These are phyloP conservation scores for Loriculus beryllinus DNA, from an alignment of 2,797 vertebrate genomes.

Conservation along the genomic window DNA sequence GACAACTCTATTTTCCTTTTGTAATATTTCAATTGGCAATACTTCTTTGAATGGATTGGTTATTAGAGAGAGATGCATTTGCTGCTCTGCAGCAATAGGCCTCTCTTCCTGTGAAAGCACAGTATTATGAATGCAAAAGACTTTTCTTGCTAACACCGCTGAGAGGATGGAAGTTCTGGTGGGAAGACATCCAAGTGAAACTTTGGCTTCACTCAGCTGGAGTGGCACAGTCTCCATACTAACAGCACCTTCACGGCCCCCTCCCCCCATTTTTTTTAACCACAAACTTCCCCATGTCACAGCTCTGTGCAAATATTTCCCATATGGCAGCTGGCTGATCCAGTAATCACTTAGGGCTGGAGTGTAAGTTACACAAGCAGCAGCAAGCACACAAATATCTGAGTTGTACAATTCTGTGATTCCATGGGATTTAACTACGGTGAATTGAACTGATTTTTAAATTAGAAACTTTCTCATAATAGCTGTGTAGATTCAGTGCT, in stretches of 20 bases:
- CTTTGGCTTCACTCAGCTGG: slow-evolving; percentile 71
- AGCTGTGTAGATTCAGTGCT: neutral
- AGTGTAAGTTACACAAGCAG: slow-evolving; percentile 9
- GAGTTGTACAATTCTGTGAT: neutral
- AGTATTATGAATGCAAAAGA: slow-evolving; percentile 59
- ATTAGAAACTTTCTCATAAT: neutral
- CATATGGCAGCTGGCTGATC: slow-evolving; percentile 67
- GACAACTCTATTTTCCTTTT: slow-evolving; percentile 10
- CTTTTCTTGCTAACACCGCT: slow-evolving; percentile 54
- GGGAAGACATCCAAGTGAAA: slow-evolving; percentile 77
- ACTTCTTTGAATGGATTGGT: slow-evolving; percentile 36
- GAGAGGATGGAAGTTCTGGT: slow-evolving; percentile 73
- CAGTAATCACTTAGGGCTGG: slow-evolving; percentile 64
- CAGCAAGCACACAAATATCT: neutral
- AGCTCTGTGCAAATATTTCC: slow-evolving; percentile 69
- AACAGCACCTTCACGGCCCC: neutral
- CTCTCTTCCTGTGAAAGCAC: slow-evolving; percentile 66
- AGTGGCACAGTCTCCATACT: slow-evolving; percentile 68
- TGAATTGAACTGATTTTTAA: neutral
- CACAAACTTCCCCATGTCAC: slow-evolving; percentile 70
- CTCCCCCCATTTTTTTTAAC: neutral
- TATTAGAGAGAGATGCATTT: slow-evolving; percentile 14
- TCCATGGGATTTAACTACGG: neutral
- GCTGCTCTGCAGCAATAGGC: slow-evolving; percentile 30
- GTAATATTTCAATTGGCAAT: slow-evolving; percentile 25